Evolutionary conservation across 2,888 invertebrate genomes (phyloP).

Genomic region (Abrostola tripartita): DNA sequence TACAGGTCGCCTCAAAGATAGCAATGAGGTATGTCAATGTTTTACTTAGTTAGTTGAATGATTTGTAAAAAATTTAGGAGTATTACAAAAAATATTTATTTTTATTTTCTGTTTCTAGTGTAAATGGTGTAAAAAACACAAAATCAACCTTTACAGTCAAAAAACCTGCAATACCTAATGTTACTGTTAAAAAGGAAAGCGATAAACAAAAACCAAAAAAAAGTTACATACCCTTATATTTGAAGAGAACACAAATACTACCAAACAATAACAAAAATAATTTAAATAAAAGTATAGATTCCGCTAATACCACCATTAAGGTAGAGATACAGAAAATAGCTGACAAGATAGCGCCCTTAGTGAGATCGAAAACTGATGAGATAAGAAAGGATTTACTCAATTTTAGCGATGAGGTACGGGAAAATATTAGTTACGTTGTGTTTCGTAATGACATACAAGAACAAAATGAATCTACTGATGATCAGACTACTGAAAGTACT

Average conservation of each 20-base stretch:
- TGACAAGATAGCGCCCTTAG: conserved; percentile 22
- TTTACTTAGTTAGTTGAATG: conserved; percentile 4
- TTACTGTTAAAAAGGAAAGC: conserved; percentile 50
- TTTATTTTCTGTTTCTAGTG: conserved; percentile 58
- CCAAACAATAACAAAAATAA: conserved; percentile 38
- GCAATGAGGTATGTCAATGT: conserved; percentile 61
- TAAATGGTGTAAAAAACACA: conserved; percentile 57
- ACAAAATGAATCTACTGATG: conserved; percentile 44
- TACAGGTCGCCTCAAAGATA: conserved; percentile 71
- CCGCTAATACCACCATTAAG: conserved; percentile 40
- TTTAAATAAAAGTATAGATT: conserved; percentile 56
- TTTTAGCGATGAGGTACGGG: conserved; percentile 57
- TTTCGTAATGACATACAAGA: conserved; percentile 70
- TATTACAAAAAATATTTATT: conserved; percentile 1
- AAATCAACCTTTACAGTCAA: conserved; percentile 58
- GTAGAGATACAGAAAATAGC: conserved; percentile 43
- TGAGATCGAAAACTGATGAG: conserved; percentile 58
- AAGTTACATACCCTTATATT: conserved; percentile 66
- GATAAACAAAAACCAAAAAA: conserved; percentile 50
- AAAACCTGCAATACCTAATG: conserved; percentile 47
- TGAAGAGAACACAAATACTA: conserved; percentile 52
- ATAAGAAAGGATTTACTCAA: conserved; percentile 67
- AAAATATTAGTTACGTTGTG: conserved; percentile 67
- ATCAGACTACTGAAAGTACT: conserved; percentile 40
- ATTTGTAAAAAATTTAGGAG: conserved; percentile 1